Conservation (phyloP, 2,888 invertebrate genomes). For the Amphiduros pacificus region DNA sequence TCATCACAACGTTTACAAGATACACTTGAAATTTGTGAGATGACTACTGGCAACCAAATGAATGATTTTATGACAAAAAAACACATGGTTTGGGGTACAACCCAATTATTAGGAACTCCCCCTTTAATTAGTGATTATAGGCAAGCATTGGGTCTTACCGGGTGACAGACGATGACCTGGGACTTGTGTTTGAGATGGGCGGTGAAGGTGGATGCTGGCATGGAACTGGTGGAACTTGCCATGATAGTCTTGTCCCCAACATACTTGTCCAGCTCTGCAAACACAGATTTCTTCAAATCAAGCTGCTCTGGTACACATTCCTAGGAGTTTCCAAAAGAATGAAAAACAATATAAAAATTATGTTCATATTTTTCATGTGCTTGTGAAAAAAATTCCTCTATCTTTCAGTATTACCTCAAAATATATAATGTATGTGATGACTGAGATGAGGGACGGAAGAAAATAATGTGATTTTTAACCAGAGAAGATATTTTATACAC, state of each 20-base stretch:
- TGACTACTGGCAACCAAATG: no score
- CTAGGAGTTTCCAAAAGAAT: conserved; percentile 56
- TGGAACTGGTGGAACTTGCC: conserved; percentile 92
- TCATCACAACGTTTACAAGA: no score
- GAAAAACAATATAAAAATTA: no score
- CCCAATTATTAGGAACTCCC: not conserved
- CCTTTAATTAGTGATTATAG: not conserved
- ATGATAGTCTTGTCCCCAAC: conserved; percentile 66
- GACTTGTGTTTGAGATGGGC: conserved; percentile 74
- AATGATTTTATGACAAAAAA: not conserved
- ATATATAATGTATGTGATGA: no score
- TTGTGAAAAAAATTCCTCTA: no score
- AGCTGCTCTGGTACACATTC: conserved; percentile 92
- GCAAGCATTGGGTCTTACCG: conserved; percentile 62
- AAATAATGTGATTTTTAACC: no score
- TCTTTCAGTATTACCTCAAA: no score
- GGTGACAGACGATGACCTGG: conserved; percentile 71
- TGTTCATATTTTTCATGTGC: no score
- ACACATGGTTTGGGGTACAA: not conserved
- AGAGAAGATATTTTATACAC: no score
- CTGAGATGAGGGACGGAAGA: no score
- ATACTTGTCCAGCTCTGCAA: conserved; percentile 72
- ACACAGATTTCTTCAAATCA: conserved; percentile 81
- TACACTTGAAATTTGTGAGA: no score
- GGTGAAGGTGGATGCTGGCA: conserved; percentile 84